Evolutionary conservation across 2,113 vertebrate genomes (phyloP), one percentile per base, ranked within the genome.

Genomic region (Scomber colias): DNA sequence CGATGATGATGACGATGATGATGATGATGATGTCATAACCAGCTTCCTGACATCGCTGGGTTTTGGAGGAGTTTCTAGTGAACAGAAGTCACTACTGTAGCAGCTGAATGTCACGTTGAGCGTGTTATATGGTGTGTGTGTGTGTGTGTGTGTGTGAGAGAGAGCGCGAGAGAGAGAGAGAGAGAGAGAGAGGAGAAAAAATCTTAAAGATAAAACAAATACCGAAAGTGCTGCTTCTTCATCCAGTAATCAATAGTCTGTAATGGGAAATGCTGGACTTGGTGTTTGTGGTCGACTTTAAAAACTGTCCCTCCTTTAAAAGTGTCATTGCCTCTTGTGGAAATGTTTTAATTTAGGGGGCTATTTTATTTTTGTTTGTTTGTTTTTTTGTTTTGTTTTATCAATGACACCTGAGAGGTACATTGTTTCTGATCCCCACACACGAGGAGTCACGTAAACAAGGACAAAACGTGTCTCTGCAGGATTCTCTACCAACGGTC

Each of bases 191-290:
- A 71, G 56, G 67, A 81, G 65, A 48, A 81, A 65, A 48, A n/a
- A n/a, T 87, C 44, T 44, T 74, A 53, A 59, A 79, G 27, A 64
- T 27, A 30, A 77, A 74, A 89, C 68, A 77, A 74, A 89, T 65
- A 84, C 91, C 89, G 71, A 87, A 92, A 94, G 91, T 92, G 93
- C 92, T 93, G 90, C 92, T 91, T 92, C 74, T 86, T 92, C 77
- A 86, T 90, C 85, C 84, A 91, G 79, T 85, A 88, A 87, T 90
- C 83, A 63, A 74, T 90, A 57, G 76, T 90, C 87, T 93, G 76
- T 86, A 71, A 88, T 77, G 80, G 86, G 89, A 89, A 91, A 88
- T 84, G 86, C 88, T 89, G 89, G 91, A 92, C 81, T 77, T 75
- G 61, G 78, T 87, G 91, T 91, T 89, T 87, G 78, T 88, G 81